Base-by-base conservation (phyloP, 2,113 vertebrate species). In the Eurystomus gularis region DNA sequence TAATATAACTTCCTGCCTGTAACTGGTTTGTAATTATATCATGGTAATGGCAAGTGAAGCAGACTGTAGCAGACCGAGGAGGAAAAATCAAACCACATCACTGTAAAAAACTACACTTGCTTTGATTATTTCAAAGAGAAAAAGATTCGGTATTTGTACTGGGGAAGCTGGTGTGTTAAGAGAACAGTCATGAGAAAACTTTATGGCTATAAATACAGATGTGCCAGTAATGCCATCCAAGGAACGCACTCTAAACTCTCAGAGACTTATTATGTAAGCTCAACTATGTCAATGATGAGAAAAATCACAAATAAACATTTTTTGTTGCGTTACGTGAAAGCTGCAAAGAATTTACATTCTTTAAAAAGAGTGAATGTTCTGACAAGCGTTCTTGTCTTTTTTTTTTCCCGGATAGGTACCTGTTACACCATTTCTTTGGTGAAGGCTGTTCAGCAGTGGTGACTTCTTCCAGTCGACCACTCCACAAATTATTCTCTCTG, bases 361-460 rank as follows among this genome's bases (percentile, higher is more conserved):
- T 70, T 95, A 10, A 58, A 78, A 35, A 33, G 39, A 39, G 35
- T 8, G 31, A 94, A 35, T 31, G 18, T 88, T 96, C 97, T 99
- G 98, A 99, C 95, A 88, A 66, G 44, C 39, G 26, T 90, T 96
- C 92, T 97, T 97, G 40, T 98, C 77, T 98, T 94, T 91, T 97
- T 94, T 98, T 94, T 91, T 97, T 94, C 73, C 94, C 3, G 91
- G 61, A 93, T 98, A 99, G 99, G 98, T 98, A 97, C 96, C 97
- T 97, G 72, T 98, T 94, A 79, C 95, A 92, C 70, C 95, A 92
- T 95, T 97, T 88, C 88, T 66, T 96, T 97, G 95, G 96, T 96
- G 97, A 98, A 97, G 85, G 58, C 90, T 94, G 4, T 94, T 97
- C 81, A 91, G 81, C 97, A 78, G 44, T 92, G 88, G 88, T 98